phyloP scores from a whole-genome alignment of 2,888 invertebrate species.

The Drosophila eohydei region DNA sequence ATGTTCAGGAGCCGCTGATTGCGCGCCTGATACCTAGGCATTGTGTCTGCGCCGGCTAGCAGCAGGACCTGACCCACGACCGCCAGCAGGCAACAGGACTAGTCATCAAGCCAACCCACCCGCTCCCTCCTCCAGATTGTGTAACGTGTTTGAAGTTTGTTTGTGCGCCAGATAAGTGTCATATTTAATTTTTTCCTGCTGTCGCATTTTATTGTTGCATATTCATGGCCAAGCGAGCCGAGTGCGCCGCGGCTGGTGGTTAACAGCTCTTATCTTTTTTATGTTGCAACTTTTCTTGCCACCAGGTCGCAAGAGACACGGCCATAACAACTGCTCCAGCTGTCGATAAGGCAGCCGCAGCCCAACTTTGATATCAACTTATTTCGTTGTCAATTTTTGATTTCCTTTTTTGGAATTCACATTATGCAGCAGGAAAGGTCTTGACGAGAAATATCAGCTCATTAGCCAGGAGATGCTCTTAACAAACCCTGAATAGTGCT shows the following conservation, averaged over 20 bases:
- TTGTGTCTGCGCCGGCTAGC: conserved; percentile 59
- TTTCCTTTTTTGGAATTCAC: neutral
- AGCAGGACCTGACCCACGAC: conserved; percentile 14
- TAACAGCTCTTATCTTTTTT: conserved; percentile 67
- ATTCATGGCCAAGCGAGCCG: conserved; percentile 62
- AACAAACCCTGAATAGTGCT: too few species aligned
- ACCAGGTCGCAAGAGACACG: conserved; percentile 40
- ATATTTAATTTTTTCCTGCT: conserved; percentile 70
- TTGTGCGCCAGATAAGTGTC: conserved; percentile 69
- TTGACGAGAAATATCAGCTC: too few species aligned
- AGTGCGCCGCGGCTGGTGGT: neutral
- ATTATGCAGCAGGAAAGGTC: neutral
- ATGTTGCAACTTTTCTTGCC: conserved; percentile 64
- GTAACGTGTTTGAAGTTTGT: conserved; percentile 67
- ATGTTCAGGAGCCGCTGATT: conserved; percentile 60
- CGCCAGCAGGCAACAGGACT: conserved; percentile 3
- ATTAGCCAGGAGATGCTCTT: too few species aligned
- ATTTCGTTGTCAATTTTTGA: neutral
- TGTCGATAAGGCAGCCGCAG: conserved; percentile 15
- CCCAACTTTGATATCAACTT: neutral
- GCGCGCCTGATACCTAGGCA: conserved; percentile 69
- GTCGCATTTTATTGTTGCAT: conserved; percentile 69
- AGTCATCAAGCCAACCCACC: conserved; percentile 17
- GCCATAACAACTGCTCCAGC: conserved; percentile 13
- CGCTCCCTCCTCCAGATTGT: neutral